Conservation (phyloP, 2,888 invertebrate species). For the Acheta domesticus region DNA sequence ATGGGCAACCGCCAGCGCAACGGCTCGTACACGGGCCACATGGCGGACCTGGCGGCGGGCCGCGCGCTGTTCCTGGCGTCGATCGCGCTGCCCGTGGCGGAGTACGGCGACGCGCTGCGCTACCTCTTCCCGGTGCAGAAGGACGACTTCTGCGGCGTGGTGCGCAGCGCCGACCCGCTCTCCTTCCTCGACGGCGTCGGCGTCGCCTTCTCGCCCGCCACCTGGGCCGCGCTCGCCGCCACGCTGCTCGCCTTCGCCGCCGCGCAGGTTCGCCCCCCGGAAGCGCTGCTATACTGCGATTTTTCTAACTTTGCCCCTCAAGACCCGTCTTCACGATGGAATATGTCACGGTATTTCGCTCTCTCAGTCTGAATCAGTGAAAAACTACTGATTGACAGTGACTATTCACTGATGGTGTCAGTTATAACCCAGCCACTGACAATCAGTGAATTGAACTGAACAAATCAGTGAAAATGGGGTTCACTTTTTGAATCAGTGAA, state of each 20-base stretch:
- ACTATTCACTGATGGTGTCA: too few species aligned
- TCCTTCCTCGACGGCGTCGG: not conserved
- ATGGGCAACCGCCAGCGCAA: not conserved
- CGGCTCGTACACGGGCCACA: not conserved
- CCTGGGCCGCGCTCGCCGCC: not conserved
- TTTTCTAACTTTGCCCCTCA: too few species aligned
- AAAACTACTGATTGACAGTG: too few species aligned
- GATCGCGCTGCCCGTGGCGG: not conserved
- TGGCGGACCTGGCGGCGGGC: not conserved
- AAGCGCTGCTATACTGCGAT: too few species aligned
- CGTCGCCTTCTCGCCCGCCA: not conserved
- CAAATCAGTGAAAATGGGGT: too few species aligned
- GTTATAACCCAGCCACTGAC: too few species aligned
- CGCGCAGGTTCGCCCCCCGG: not conserved
- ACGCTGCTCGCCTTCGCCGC: not conserved
- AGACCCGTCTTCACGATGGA: too few species aligned
- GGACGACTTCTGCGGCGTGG: not conserved
- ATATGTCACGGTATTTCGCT: too few species aligned
- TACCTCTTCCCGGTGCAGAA: not conserved
- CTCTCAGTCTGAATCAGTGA: too few species aligned
- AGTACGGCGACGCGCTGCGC: not conserved
- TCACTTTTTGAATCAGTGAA: too few species aligned
- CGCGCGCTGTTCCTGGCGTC: not conserved
- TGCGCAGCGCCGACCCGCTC: not conserved
- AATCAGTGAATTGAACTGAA: too few species aligned